Base-by-base conservation (phyloP, 2,113 vertebrate genomes). In the Mungos mungo region DNA sequence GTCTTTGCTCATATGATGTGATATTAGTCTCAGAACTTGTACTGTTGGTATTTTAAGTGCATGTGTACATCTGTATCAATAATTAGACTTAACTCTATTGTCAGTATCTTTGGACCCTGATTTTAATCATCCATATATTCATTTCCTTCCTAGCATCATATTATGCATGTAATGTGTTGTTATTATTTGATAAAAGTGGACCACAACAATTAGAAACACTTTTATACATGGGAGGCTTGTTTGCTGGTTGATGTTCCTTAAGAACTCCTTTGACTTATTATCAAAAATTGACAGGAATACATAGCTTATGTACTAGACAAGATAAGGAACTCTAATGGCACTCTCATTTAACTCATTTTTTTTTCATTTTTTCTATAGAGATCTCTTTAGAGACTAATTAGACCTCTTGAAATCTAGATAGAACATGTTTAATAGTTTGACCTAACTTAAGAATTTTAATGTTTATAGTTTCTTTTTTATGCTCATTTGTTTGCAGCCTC, bases 21-120 rank as follows among this genome's bases (percentile, higher is more conserved):
- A 10, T 77, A 12, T 82, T 25, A 93, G 45, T 85, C 76, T 97
- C 23, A 94, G 54, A 88, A 80, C 27, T 54, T 91, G 50, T 8
- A 68, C 29, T 96, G 9, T 90, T 76, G 71, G 23, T 80, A 76
- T 92, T 96, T 97, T 82, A 92, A 83, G 47, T 93, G 66, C 14
- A n/a, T 50, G 68, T 68, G 2, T 77, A 47, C 9, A 47, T 68
- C 45, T 95, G 12, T 71, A n/a, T 88, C 27, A 45, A 0, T 96
- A 90, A 91, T 41, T 90, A 84, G 41, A 31, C 87, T 71, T 77
- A 54, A 63, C 76, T 12, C 85, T 95, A 33, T 41, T 93, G 14
- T 81, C 92, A 88, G 93, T n/a, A 25, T 95, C 93, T 95, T 81
- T 80, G 45, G 25, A 47, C 96, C 29, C 65, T 97, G 38, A 95